Conservation (phyloP, 2,797 vertebrate species). For the Amblyraja radiata region DNA sequence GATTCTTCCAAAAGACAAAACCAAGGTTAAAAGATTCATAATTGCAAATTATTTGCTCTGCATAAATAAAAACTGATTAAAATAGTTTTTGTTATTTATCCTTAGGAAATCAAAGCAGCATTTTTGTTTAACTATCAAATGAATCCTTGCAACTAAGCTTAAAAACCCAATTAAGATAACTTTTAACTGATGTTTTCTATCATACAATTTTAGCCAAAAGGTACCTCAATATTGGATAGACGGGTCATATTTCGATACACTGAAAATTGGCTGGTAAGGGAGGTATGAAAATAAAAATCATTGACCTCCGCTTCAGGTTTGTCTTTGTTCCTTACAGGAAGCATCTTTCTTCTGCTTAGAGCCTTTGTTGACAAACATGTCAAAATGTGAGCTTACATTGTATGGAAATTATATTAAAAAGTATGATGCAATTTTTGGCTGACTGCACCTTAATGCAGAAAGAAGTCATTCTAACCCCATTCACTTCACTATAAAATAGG, state of each 20-base stretch:
- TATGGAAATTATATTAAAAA: neutral
- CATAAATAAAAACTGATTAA: neutral
- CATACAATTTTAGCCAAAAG: neutral
- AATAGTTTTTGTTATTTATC: neutral
- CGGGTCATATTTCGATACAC: too few species aligned
- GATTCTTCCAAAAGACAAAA: neutral
- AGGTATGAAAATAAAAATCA: neutral
- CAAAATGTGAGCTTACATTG: neutral
- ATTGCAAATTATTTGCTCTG: neutral
- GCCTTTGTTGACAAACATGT: neutral
- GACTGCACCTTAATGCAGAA: neutral
- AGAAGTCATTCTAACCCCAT: constrained; percentile 3
- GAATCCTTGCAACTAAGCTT: neutral
- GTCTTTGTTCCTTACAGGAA: neutral
- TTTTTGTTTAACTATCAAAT: neutral
- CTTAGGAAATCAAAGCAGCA: neutral
- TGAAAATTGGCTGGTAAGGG: neutral
- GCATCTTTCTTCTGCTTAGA: neutral
- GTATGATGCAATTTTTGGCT: neutral
- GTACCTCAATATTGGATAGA: neutral
- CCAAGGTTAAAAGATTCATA: neutral
- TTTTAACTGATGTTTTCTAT: constrained; percentile 1
- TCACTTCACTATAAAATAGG: neutral
- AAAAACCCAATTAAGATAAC: neutral
- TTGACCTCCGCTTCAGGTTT: neutral